Evolutionary conservation across 2,113 vertebrate genomes (phyloP), one percentile per base, ranked within the genome.

Genomic region (Neodontobutis hainanensis): DNA sequence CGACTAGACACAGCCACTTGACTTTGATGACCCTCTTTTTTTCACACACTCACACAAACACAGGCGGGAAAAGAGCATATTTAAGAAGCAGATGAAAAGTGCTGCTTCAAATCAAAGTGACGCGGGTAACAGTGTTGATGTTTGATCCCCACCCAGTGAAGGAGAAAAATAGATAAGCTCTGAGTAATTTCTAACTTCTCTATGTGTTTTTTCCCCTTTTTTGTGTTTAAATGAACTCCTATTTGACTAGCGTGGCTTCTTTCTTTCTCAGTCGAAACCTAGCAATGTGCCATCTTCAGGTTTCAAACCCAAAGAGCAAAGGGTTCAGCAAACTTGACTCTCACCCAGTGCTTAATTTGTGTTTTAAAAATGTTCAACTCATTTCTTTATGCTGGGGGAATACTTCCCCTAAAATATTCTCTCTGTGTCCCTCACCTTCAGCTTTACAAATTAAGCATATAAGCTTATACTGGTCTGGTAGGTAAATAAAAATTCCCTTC

Each of bases 1-100:
- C 5, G 75, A 80, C 78, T 66, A 66, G 70, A 78, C 75, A 77
- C 43, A 63, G 57, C 68, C 60, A 55, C 76, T 85, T 84, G 70
- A 82, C 66, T 75, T 77, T 43, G 51, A 48, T 6, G 36, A 68
- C 80, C 61, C 70, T 5, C 11, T 4, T 12, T 4, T 19, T 40
- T 57, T 43, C 52, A 19, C 11, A 35, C 5, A 15, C 58, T 45
- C 50, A 69, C 47, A 49, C 51, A 50, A 16, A 15, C 57, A 51
- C 6, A 35, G 1, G 8, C 60, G 43, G 50, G 51, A 46, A 77
- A 42, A 14, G 36, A 55, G 46, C 36, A 46, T 59, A 53, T 67
- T 66, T 42, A 49, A 38, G 15, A 52, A 38, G 38, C 11, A 60
- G 62, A 53, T 78, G 80, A 80, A 45, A 70, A 58, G 75, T 7